Evolutionary conservation across 2,888 invertebrate species (phyloP).

Genomic region (Heliconius erato): DNA sequence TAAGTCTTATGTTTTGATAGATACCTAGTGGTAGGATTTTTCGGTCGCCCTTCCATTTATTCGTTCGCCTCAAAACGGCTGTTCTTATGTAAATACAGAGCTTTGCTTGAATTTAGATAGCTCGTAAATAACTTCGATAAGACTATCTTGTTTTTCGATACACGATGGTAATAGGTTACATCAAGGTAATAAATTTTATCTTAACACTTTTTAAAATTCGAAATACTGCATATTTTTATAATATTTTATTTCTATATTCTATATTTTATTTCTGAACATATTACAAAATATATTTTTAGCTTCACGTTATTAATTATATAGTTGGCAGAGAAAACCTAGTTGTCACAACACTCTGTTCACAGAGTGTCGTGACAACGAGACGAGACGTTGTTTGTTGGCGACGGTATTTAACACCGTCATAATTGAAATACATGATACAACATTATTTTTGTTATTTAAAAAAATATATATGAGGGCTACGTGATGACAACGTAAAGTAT

Average conservation of each 20-base stretch:
- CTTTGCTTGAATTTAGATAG: constrained; percentile 63
- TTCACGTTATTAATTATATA: not conserved
- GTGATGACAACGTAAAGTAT: not conserved
- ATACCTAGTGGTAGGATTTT: constrained; percentile 56
- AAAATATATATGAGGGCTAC: not conserved
- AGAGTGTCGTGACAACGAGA: no score
- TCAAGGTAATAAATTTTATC: constrained; percentile 7
- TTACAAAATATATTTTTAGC: not conserved
- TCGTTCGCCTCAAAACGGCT: constrained; percentile 61
- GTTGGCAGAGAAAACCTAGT: not conserved
- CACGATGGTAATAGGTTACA: not conserved
- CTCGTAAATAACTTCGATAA: constrained; percentile 58
- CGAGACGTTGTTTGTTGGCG: not conserved
- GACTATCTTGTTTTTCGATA: constrained; percentile 44
- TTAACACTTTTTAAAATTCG: not conserved
- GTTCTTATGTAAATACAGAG: constrained; percentile 72
- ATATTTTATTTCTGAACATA: not conserved
- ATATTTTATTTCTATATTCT: no score
- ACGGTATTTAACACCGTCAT: not conserved
- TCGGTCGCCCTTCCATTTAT: constrained; percentile 59
- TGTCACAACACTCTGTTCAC: not conserved
- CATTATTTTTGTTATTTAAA: not conserved
- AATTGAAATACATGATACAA: not conserved
- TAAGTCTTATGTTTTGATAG: not conserved
- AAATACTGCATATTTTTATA: not conserved